A percentile compares a stretch with the other conserved stretches of the same genome.
These are phyloP conservation scores for Sciaenops ocellatus DNA, from an alignment of 2,797 vertebrate genomes.

Conservation along the genomic window DNA sequence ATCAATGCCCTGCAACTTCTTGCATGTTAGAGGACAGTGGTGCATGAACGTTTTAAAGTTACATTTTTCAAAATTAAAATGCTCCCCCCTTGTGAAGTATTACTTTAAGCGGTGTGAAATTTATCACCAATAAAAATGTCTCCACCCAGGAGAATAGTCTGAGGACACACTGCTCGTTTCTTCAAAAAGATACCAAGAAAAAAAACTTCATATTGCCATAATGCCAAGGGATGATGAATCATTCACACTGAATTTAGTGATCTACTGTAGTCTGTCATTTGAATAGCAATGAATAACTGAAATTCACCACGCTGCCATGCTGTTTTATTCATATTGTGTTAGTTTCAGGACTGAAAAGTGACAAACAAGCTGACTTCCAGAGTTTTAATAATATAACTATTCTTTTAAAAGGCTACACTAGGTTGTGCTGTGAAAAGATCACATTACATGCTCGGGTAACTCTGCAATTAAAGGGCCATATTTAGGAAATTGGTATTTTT, in stretches of 20 bases:
- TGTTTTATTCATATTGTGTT: not conserved
- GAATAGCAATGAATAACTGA: slow-evolving; percentile 20
- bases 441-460: no score
- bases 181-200: slow-evolving; percentile 9
- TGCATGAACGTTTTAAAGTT: slow-evolving; percentile 16
- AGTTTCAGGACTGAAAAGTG: not conserved
- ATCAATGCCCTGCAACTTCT: not conserved
- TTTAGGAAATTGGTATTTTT: no score
- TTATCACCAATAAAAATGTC: slow-evolving; percentile 16
- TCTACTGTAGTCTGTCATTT: slow-evolving; percentile 2
- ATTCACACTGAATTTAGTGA: slow-evolving; percentile 14
- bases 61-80: slow-evolving; percentile 11
- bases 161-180: slow-evolving; percentile 22
- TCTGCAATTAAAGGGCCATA: no score
- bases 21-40: not conserved
- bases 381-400: not conserved
- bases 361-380: not conserved
- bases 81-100: slow-evolving; percentile 21
- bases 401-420: no score
- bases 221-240: slow-evolving; percentile 28
- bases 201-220: slow-evolving; percentile 19
- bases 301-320: not conserved
- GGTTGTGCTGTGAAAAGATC: no score
- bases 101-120: slow-evolving; percentile 23
- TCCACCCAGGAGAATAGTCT: slow-evolving; percentile 8